Percentiles rank a stretch among this genome's conserved stretches.
Evolutionary conservation across 2,113 vertebrate genomes (phyloP).

Genomic region (Amphiprion percula): DNA sequence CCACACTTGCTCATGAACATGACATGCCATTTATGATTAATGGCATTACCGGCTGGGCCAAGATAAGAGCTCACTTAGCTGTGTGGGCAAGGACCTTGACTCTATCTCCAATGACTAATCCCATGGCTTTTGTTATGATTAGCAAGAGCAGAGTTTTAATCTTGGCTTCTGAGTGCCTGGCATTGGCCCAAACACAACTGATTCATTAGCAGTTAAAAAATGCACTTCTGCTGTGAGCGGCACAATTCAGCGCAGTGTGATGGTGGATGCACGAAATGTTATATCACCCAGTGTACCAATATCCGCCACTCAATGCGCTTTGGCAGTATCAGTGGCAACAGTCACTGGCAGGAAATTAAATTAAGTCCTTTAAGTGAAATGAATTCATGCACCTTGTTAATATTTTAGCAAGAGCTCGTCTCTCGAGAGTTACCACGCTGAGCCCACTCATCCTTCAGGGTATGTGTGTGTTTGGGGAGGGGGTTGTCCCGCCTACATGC

Average conservation of each 20-base stretch:
- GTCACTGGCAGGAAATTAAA: conserved; percentile 41
- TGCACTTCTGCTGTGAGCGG: conserved; percentile 33
- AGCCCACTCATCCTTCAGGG: conserved; percentile 44
- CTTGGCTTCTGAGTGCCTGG: conserved; percentile 49
- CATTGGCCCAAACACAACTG: conserved; percentile 36
- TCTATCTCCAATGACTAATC: conserved; percentile 76
- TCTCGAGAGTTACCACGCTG: conserved; percentile 44
- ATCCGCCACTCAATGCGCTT: conserved; percentile 4
- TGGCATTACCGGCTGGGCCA: conserved; percentile 56
- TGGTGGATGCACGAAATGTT: background rate
- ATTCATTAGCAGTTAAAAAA: conserved; percentile 60
- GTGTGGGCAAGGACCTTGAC: conserved; percentile 77
- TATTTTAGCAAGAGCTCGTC: conserved; percentile 59
- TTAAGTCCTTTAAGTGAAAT: conserved; percentile 57
- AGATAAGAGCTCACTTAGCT: conserved; percentile 79
- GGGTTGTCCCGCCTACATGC: conserved; percentile 15
- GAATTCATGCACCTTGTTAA: conserved; percentile 63
- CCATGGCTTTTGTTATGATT: conserved; percentile 74
- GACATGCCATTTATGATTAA: conserved; percentile 72
- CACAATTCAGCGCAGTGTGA: background rate
- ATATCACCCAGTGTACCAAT: conserved; percentile 3
- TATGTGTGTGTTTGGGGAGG: background rate
- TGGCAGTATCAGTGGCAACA: conserved; percentile 26
- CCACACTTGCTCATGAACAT: conserved; percentile 48
- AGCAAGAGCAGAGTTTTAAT: conserved; percentile 70